A percentile compares a stretch with the other conserved stretches of the same genome.
Conservation (phyloP, 2,888 invertebrate species). For the Xestia ashworthii region DNA sequence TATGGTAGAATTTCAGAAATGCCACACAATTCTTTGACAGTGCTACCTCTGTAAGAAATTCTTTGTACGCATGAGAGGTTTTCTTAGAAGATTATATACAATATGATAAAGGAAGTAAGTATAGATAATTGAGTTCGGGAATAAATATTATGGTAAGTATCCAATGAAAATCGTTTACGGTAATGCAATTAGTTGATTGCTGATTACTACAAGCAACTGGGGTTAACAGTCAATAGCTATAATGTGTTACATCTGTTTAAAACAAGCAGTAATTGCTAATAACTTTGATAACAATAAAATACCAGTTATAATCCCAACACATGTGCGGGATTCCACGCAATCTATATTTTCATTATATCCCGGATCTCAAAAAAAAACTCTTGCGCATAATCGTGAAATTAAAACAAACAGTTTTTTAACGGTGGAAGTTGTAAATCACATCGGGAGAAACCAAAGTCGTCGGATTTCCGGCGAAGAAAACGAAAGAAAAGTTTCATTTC, state of each 20-base stretch:
- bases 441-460: conserved; percentile 49
- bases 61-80: too few relatives aligned
- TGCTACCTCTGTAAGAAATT: too few relatives aligned
- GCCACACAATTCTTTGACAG: too few relatives aligned
- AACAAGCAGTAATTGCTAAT: background rate
- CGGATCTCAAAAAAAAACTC: conserved; percentile 32
- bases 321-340: background rate
- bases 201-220: background rate
- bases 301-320: background rate
- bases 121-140: too few relatives aligned
- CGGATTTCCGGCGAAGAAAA: conserved; percentile 43
- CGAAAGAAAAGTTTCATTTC: conserved; percentile 8
- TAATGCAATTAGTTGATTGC: background rate
- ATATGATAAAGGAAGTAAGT: too few relatives aligned
- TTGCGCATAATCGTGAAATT: conserved; percentile 39
- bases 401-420: conserved; percentile 54
- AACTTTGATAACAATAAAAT: background rate
- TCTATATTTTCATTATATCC: conserved; percentile 5
- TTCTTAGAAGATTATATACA: too few relatives aligned
- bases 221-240: background rate
- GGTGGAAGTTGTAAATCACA: conserved; percentile 55
- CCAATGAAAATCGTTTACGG: background rate
- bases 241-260: background rate
- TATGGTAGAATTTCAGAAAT: too few relatives aligned
- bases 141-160: too few relatives aligned